Base-by-base conservation (phyloP, 2,797 vertebrate genomes). In the Lagorchestes hirsutus region DNA sequence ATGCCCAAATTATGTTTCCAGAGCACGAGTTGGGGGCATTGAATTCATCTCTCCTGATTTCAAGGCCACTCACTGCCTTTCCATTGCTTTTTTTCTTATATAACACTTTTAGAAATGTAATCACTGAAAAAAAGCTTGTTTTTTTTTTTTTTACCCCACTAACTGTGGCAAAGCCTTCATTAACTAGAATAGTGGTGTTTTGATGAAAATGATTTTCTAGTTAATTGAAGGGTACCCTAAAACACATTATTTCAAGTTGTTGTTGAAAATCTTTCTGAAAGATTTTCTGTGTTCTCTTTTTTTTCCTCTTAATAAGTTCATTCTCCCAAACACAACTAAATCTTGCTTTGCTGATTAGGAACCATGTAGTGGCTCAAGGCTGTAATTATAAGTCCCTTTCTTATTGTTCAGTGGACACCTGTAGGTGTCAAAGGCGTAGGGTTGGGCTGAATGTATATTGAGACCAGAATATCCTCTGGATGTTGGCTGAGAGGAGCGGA, bases 111-210 rank as follows among this genome's bases (percentile, higher is more conserved):
- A 82, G 74, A 82, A 82, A 82, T 82, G 74, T 46, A 82, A 46
- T 82, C 74, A 82, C 8, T 24, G 40, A 46, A 22, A 27, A 40
- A 74, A 74, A 40, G 5, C 62, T 18, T 74, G n/a, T 10, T 82
- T 46, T 0, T 0, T 24, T 0, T 0, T 24, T 22, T 82, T 46
- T 0, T 0, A 13, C 0, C 55, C 22, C 50, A 27, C 56, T 24
- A 40, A 56, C 34, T 24, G 18, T 0, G 29, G 57, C 56, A 54
- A 90, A 94, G 91, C 24, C 54, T 34, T 24, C 56, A 91, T 40
- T 54, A 34, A 40, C 34, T 5, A n/a, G 22, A 96, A 54, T 11
- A 87, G 0, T 46, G 28, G 62, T 3, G 90, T 8, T 10, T 4
- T 34, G n/a, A 54, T 58, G 55, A 46, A 5, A 34, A n/a, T 59